Base-by-base conservation (phyloP, 2,113 vertebrate genomes). In the Solea senegalensis region DNA sequence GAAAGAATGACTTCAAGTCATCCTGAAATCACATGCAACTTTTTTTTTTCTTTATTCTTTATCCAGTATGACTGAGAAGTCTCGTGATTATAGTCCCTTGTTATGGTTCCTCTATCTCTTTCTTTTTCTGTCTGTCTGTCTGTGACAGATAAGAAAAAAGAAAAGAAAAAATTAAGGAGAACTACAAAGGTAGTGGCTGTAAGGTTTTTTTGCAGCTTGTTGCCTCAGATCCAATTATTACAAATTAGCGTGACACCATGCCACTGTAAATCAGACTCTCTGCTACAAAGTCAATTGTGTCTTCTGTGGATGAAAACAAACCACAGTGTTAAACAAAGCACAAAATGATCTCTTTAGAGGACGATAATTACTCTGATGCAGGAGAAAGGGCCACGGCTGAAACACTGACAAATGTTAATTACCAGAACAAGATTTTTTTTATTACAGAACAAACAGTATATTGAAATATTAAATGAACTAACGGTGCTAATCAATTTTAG, bases 151-250 rank as follows among this genome's bases (percentile, higher is more conserved):
- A 11, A 13, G 1, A 14, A 13, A 48, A 48, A 70, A 65, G 21
- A 21, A 21, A 21, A 21, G 21, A 72, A 26, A 41, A 80, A 69
- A 85, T 66, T 55, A 58, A 67, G 78, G 56, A 69, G 63, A 80
- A 79, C 45, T 51, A 61, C 65, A 83, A 74, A 60, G 76, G 67
- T 65, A 28, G 78, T 21, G 21, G 21, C 21, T 21, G 21, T 21
- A 21, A 21, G 21, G 21, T 68, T 51, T 51, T 51, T 52, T 10
- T 0, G 65, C 52, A 70, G 81, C 60, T 62, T 74, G 86, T 91
- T 90, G 84, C 85, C 74, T 51, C 79, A 10, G 3, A 78, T 69
- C 69, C 41, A 75, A 73, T 84, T 75, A 87, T 76, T 67, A 72
- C 52, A 62, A 80, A 80, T 84, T 81, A 82, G 43, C 58, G 13